Evolutionary conservation across 2,797 vertebrate genomes (phyloP).

Genomic region (Sebastes taczanowskii): DNA sequence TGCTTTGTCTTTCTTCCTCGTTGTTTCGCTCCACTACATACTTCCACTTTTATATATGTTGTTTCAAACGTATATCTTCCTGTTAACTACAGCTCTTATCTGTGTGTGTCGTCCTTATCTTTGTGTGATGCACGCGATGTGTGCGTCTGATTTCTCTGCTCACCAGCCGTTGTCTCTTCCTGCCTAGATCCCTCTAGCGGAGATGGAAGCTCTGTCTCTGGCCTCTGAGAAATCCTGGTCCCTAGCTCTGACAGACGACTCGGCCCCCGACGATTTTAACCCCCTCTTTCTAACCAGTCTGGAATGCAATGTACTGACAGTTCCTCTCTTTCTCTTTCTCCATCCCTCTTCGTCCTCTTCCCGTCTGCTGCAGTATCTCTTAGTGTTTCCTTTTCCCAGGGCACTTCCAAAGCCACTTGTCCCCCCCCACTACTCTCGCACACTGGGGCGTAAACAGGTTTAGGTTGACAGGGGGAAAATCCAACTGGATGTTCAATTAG

Average conservation of each 20-base stretch:
- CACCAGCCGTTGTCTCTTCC: conserved; percentile 91
- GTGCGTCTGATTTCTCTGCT: conserved; percentile 81
- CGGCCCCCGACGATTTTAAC: conserved; percentile 93
- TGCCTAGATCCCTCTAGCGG: conserved; percentile 98
- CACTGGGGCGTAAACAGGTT: neutral
- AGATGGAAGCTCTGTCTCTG: conserved; percentile 99
- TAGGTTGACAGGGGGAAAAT: neutral
- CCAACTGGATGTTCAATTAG: neutral
- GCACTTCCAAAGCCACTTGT: conserved; percentile 65
- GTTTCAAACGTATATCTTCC: conserved; percentile 9
- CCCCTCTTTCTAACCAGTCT: conserved; percentile 94
- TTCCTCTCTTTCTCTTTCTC: conserved; percentile 68
- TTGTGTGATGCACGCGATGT: conserved; percentile 19
- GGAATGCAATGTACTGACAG: conserved; percentile 97
- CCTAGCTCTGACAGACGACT: conserved; percentile 98
- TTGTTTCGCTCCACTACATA: neutral
- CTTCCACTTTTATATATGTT: neutral
- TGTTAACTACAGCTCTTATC: conserved; percentile 29
- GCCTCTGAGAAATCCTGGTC: conserved; percentile 99
- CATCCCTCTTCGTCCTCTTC: conserved; percentile 34
- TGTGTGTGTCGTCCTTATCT: conserved; percentile 34
- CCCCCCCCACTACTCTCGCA: conserved; percentile 15
- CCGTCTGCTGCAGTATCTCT: conserved; percentile 49
- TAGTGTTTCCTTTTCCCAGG: conserved; percentile 47
- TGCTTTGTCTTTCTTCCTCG: neutral